Conservation (phyloP, 2,113 vertebrate species). For the Grammomys dolichurus region DNA sequence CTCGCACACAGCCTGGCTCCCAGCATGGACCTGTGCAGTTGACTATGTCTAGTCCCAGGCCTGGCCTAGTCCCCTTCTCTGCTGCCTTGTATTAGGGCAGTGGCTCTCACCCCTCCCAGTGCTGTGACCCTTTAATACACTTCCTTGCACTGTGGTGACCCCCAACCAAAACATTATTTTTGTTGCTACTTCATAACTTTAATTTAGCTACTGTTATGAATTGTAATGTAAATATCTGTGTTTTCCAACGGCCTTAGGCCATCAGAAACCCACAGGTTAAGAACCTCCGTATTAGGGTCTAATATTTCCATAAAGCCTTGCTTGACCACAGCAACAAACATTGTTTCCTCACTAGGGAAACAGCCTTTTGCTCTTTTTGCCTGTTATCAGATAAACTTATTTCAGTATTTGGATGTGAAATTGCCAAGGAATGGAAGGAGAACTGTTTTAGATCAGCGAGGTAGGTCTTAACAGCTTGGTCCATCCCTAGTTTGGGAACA, state of each 20-base stretch:
- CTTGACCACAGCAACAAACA: background rate
- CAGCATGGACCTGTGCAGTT: background rate
- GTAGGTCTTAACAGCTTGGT: background rate
- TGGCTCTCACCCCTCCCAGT: background rate
- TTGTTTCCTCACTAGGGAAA: background rate
- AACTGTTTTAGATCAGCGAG: background rate
- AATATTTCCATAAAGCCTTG: background rate
- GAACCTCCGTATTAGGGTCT: background rate
- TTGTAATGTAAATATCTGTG: background rate
- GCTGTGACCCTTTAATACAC: background rate
- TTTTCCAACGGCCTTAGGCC: background rate
- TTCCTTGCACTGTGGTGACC: background rate
- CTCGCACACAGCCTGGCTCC: background rate
- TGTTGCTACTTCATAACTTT: background rate
- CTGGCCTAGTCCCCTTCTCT: background rate
- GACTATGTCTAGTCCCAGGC: background rate
- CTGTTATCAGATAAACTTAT: background rate
- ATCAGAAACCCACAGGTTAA: background rate
- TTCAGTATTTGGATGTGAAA: constrained; percentile 39
- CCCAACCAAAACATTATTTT: background rate
- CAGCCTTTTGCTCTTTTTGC: background rate
- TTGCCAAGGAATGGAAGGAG: background rate
- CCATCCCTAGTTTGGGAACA: background rate
- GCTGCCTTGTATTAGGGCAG: background rate
- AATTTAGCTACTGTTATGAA: background rate